phyloP scores from a whole-genome alignment of 2,797 vertebrate genomes.

The Pangasius mekongensis region DNA sequence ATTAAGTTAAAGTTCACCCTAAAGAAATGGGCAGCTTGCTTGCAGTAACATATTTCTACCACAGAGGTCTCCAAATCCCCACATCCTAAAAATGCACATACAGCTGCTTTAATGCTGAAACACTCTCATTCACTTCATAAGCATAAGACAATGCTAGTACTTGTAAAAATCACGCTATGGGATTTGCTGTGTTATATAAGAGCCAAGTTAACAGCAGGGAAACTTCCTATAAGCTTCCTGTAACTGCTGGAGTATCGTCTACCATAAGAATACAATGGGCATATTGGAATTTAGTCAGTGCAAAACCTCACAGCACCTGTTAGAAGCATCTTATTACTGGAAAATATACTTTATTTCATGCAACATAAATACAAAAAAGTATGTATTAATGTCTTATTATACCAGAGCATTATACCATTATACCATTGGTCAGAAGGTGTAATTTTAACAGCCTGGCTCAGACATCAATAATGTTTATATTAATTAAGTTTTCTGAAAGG shows the following conservation, averaged over 20 bases:
- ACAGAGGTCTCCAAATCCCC: neutral
- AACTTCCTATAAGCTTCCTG: neutral
- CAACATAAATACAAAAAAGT: neutral
- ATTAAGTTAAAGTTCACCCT: neutral
- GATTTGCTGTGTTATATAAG: neutral
- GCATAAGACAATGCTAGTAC: neutral
- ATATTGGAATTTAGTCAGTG: neutral
- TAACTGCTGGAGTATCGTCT: neutral
- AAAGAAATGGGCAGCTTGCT: neutral
- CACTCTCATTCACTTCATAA: neutral
- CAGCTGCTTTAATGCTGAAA: slow-evolving; percentile 4
- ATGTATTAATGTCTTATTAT: neutral
- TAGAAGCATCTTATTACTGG: neutral
- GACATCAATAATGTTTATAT: neutral
- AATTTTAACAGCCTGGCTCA: neutral
- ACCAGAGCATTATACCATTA: neutral
- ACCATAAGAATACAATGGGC: neutral
- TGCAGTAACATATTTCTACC: neutral
- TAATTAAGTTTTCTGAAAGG: neutral
- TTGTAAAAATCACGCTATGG: neutral
- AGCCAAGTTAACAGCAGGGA: neutral
- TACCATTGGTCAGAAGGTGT: neutral
- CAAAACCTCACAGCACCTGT: neutral
- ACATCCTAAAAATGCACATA: neutral
- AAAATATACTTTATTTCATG: neutral